Evolutionary conservation across 2,797 vertebrate genomes (phyloP).

Genomic region (Smutsia temminckii): DNA sequence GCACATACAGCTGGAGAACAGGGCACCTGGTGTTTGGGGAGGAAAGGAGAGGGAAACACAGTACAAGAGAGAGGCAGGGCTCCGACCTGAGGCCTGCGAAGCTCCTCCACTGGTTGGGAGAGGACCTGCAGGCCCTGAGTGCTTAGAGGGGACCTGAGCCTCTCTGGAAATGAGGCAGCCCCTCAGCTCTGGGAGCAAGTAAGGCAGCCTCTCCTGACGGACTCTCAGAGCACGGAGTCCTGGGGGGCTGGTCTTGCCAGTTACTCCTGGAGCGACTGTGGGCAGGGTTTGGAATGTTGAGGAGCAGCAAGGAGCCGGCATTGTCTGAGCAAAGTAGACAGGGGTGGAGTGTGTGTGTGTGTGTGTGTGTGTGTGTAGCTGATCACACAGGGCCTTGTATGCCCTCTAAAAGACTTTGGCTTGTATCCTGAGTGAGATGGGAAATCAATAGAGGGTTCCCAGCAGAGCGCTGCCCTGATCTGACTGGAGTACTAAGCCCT

Average conservation of each 20-base stretch:
- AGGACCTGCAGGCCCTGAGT: neutral
- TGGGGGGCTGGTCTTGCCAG: neutral
- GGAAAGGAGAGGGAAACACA: neutral
- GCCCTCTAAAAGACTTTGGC: neutral
- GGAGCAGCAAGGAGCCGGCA: neutral
- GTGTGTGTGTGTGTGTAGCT: neutral
- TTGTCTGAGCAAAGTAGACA: neutral
- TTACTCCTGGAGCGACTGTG: neutral
- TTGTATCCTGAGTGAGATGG: neutral
- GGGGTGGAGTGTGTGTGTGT: neutral
- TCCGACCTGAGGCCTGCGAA: neutral
- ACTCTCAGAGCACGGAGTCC: neutral
- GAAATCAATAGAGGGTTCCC: neutral
- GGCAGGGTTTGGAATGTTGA: neutral
- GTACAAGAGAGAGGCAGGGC: neutral
- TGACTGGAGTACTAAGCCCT: neutral
- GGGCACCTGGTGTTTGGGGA: neutral
- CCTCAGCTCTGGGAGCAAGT: neutral
- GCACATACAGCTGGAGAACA: fast-evolving
- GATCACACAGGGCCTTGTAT: neutral
- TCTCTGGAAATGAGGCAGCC: fast-evolving
- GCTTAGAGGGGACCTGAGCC: neutral
- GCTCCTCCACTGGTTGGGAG: neutral
- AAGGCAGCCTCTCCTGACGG: no score
- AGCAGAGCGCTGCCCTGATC: neutral